Base-by-base conservation (phyloP, 2,797 vertebrate species). In the Bryconaethiops microstoma region DNA sequence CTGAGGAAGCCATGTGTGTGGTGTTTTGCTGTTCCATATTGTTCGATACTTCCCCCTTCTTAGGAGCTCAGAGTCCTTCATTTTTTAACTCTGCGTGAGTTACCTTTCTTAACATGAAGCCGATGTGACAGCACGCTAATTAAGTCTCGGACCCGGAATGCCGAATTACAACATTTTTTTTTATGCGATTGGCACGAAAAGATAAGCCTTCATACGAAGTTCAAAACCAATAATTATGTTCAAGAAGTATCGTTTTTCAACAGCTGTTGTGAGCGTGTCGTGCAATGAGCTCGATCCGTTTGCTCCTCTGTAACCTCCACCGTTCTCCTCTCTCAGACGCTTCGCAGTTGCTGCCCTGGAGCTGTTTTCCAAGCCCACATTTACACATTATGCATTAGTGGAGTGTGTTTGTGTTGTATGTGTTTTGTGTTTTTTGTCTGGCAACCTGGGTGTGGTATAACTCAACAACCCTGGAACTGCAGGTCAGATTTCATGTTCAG, bases 401-500 rank as follows among this genome's bases (percentile, higher is more conserved):
- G 74, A 50, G 50, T 21, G 13, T 72, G 42, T 23, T 16, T 68
- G 25, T 16, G 54, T 39, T 57, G 2, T 29, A 29, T 29, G 29
- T 29, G 29, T 29, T 1, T 29, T 10, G 48, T 12, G 9, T 74
- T 42, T 76, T 79, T n/a, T 45, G 25, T 16, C 12, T 12, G n/a
- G 65, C 19, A 45, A 13, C 48, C 12, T 50, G 48, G 48, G 45
- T 21, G 5, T 2, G 42, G 63, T 17, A 10, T 40, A 23, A 72
- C 65, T 50, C 76, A 76, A n/a, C 14, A 39, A 70, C 69, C 74
- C 80, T 29, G 17, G 64, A 59, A 35, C 17, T 65, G 65, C 57
- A 80, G 74, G 77, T 76, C 42, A 77, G 16, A 68, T 80, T 76
- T 76, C 8, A 62, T 80, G 48, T 80, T 60, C 48, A 35, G 25